Evolutionary conservation across 2,888 invertebrate genomes (phyloP).

Genomic region (Galerucella nymphaeae): DNA sequence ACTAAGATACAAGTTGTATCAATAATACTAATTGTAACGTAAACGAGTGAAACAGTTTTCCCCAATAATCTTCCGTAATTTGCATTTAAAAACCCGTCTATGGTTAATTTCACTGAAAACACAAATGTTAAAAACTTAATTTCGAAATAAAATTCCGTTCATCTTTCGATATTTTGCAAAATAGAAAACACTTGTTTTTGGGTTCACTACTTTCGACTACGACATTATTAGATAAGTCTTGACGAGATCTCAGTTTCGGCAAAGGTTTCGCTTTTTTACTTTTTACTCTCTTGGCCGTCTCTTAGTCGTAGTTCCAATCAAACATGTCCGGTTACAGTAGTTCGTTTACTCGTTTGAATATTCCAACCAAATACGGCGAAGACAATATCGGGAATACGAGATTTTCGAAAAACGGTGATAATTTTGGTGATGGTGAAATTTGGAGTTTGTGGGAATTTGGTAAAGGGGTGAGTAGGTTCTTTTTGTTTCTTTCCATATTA

Average conservation of each 20-base stretch:
- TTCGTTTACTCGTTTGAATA: conserved; percentile 44
- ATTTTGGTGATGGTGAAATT: conserved; percentile 17
- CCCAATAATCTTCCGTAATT: not conserved
- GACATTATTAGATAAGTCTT: conserved; percentile 1
- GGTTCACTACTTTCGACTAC: conserved; percentile 13
- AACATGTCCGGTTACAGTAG: conserved; percentile 48
- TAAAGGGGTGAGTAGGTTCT: conserved; percentile 27
- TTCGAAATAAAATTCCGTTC: not conserved
- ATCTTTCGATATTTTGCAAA: conserved; percentile 17
- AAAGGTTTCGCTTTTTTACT: conserved; percentile 28
- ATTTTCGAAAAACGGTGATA: conserved; percentile 42
- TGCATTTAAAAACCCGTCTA: no score
- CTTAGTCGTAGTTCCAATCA: conserved; percentile 18
- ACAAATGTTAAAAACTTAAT: conserved; percentile 3
- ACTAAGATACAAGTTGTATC: no score
- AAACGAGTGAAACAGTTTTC: not conserved
- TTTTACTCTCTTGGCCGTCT: not conserved
- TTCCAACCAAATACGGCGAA: conserved; percentile 39
- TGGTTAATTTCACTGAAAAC: conserved; percentile 11
- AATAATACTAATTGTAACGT: no score
- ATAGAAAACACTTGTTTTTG: not conserved
- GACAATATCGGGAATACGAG: conserved; percentile 21
- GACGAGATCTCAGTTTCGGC: conserved; percentile 25
- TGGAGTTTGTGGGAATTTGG: conserved; percentile 29
- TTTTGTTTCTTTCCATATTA: no score